A percentile compares a stretch with the other conserved stretches of the same genome.
Evolutionary conservation across 2,797 vertebrate genomes (phyloP).

Genomic region (Poecilia velifera): DNA sequence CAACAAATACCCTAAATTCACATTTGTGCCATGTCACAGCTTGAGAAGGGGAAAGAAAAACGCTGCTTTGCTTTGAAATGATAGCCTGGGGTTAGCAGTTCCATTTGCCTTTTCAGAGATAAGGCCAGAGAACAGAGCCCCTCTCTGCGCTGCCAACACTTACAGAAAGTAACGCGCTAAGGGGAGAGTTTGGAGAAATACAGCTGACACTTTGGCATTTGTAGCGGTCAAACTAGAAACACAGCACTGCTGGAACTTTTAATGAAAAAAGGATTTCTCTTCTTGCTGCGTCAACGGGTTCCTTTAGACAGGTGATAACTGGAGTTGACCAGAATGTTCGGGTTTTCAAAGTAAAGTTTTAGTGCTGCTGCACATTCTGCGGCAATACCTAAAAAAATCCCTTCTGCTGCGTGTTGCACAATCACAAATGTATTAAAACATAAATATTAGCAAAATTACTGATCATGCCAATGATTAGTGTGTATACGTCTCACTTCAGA

Average conservation of each 20-base stretch:
- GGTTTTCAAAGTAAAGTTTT: conserved; percentile 16
- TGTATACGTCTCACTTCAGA: background rate
- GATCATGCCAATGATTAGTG: background rate
- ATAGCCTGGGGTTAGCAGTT: conserved; percentile 30
- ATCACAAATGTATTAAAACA: background rate
- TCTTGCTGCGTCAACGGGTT: conserved; percentile 15
- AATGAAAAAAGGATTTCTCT: conserved; percentile 43
- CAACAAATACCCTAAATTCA: conserved; percentile 15
- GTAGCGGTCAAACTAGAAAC: conserved; percentile 9
- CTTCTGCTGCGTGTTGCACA: too few relatives aligned
- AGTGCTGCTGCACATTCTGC: background rate
- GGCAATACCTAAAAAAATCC: too few relatives aligned
- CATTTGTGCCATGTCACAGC: conserved; percentile 18
- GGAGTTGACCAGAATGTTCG: conserved; percentile 6
- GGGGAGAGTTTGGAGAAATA: conserved; percentile 17
- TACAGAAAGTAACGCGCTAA: conserved; percentile 11
- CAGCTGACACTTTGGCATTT: conserved; percentile 11
- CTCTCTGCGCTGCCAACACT: conserved; percentile 17
- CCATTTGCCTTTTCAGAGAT: conserved; percentile 48
- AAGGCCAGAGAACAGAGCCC: conserved; percentile 24
- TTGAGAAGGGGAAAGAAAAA: conserved; percentile 19
- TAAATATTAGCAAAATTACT: background rate
- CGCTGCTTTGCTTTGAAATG: conserved; percentile 29
- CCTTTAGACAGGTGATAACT: conserved; percentile 28
- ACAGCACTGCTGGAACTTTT: conserved; percentile 10